Percentiles rank a stretch among this genome's conserved stretches.
phyloP scores from a whole-genome alignment of 2,888 invertebrate species.

The Leptothorax acervorum region DNA sequence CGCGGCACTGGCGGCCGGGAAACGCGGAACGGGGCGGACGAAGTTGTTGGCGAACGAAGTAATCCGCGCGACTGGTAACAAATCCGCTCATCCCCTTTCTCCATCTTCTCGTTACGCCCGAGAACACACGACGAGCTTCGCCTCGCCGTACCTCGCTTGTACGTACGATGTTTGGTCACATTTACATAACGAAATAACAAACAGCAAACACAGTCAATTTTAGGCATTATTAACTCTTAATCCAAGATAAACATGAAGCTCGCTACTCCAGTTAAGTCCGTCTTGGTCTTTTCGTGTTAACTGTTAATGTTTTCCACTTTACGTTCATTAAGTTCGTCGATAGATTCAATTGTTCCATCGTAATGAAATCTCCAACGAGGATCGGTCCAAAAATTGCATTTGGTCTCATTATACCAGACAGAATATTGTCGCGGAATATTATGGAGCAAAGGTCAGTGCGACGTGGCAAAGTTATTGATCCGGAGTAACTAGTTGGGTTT shows the following conservation, averaged over 20 bases:
- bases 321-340: neutral
- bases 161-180: conserved; percentile 27
- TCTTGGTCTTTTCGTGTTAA: neutral
- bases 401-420: neutral
- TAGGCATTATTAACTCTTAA: conserved; percentile 38
- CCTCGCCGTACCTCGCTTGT: neutral
- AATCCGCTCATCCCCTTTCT: conserved; percentile 58
- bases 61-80: conserved; percentile 60
- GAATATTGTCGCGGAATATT: conserved; percentile 17
- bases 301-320: neutral
- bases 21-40: conserved; percentile 28
- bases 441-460: conserved; percentile 7
- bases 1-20: neutral
- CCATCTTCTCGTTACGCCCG: conserved; percentile 53
- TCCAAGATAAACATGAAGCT: conserved; percentile 13
- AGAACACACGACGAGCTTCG: conserved; percentile 17
- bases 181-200: conserved; percentile 48
- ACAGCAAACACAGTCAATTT: conserved; percentile 43
- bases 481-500: conserved; percentile 29
- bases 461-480: conserved; percentile 45
- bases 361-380: neutral
- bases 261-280: conserved; percentile 8
- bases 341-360: neutral
- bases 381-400: neutral
- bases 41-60: conserved; percentile 57